Evolutionary conservation across 2,888 invertebrate species (phyloP), one percentile per base, ranked within the genome.

Genomic region (Chaetogeoica ovagalla): DNA sequence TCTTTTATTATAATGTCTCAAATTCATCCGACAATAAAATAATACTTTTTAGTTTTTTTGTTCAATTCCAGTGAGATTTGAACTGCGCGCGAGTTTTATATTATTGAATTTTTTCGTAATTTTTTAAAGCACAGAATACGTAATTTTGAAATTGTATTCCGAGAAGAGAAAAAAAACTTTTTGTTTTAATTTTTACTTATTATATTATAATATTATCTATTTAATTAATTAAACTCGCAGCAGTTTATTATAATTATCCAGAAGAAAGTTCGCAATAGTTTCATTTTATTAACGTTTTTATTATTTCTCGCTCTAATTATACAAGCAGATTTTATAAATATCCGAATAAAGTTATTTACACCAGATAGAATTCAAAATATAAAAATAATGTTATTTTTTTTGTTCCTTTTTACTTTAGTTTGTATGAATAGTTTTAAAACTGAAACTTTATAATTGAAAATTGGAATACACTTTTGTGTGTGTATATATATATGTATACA

Each of bases 381-480:
- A 23, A 68, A 68, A 30, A 30, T 30, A 30, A 68, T 68, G 21
- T 48, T 23, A 21, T 48, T 48, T 48, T n/a, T n/a, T n/a, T n/a
- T n/a, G n/a, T n/a, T n/a, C n/a, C 13, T 57, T 57, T n/a, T 57
- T 7, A n/a, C 2, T n/a, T 68, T 48, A 21, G 21, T 21, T 66
- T 48, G 7, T 21, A 68, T 48, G 43, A 48, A 68, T 23, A 68
- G 48, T 68, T 68, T 48, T 68, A 17, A 48, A 48, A 68, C 48
- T 48, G n/a, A 68, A 68, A 68, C 48, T 68, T 66, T 48, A 68
- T 8, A 68, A 48, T 68, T 68, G 23, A 48, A 48, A 68, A 21
- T 23, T 43, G 48, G n/a, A 23, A 48, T 68, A 48, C 21, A 21
- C 23, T 17, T n/a, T 17, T 11, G 23, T 23, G 17, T 17, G 48